Base-by-base conservation (phyloP, 2,797 vertebrate species). In the Pangasius mekongensis region DNA sequence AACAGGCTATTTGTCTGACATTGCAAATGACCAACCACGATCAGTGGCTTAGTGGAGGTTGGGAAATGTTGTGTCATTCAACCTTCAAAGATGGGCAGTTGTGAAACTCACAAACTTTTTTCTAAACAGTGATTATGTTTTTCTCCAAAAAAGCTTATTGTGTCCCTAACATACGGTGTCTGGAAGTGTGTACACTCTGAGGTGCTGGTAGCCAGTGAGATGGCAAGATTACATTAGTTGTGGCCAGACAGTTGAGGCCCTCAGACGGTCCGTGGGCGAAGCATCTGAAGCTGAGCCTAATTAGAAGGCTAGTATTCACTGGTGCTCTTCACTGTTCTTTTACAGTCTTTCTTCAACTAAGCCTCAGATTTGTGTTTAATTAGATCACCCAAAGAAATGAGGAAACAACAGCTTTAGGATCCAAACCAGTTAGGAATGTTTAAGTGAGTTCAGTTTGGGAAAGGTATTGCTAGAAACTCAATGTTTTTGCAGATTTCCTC, bases 191-290 rank as follows among this genome's bases (percentile, higher is more conserved):
- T 49, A 67, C 62, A 49, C 43, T 83, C 27, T 22, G 62, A 83
- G 27, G 16, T 52, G 62, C 5, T 67, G 82, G 67, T 30, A 52
- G 82, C n/a, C 36, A 83, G 58, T 83, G 58, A 83, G 36, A 83
- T 83, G 81, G 24, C 56, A 47, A 83, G 81, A 83, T 47, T 64
- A 27, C 47, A 24, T 43, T 62, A 27, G 39, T 83, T 47, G 60
- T 83, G 58, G 62, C 58, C 82, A 67, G 82, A 83, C 52, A 83
- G 82, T 39, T 62, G 54, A 49, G 81, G 18, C 60, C 62, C 33
- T 83, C 43, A 83, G 62, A 83, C 43, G 58, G 62, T 83, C 43
- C 36, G 62, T 83, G 78, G 78, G 78, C 56, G 78, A 82, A 82
- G 22, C 78, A 82, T 81, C 78, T 82, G 78, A 62, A 22, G 33